Conservation (phyloP, 2,113 vertebrate genomes). For the Myanophis thanlyinensis region DNA sequence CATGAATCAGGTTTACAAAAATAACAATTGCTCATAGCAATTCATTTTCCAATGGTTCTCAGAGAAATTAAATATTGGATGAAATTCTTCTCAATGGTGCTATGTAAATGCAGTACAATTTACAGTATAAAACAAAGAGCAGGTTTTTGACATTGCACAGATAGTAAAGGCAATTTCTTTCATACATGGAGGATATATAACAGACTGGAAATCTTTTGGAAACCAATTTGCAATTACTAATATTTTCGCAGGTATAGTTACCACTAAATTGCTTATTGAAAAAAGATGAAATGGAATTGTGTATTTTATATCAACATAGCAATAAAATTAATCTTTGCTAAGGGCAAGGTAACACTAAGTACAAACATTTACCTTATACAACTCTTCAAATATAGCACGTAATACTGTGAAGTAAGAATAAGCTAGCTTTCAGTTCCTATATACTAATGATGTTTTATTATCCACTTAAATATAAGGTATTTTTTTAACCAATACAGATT, state of each 20-base stretch:
- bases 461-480: not conserved
- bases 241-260: not conserved
- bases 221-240: not conserved
- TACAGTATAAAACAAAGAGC: not conserved
- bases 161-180: not conserved
- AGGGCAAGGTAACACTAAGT: not conserved
- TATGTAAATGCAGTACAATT: not conserved
- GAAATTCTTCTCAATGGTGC: not conserved
- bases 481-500: not conserved
- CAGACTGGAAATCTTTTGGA: not conserved
- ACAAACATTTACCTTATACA: not conserved
- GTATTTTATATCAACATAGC: not conserved
- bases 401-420: not conserved
- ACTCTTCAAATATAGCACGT: not conserved
- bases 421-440: not conserved
- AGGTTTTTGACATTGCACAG: not conserved
- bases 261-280: not conserved
- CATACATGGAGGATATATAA: not conserved
- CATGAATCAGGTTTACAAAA: not conserved
- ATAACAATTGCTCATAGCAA: not conserved
- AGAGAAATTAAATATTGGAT: not conserved
- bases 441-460: not conserved
- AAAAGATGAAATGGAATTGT: not conserved
- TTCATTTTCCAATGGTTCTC: not conserved
- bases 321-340: not conserved